A percentile compares a stretch with the other conserved stretches of the same genome.
Evolutionary conservation across 2,113 vertebrate genomes (phyloP).

Genomic region (Melospiza melodia): DNA sequence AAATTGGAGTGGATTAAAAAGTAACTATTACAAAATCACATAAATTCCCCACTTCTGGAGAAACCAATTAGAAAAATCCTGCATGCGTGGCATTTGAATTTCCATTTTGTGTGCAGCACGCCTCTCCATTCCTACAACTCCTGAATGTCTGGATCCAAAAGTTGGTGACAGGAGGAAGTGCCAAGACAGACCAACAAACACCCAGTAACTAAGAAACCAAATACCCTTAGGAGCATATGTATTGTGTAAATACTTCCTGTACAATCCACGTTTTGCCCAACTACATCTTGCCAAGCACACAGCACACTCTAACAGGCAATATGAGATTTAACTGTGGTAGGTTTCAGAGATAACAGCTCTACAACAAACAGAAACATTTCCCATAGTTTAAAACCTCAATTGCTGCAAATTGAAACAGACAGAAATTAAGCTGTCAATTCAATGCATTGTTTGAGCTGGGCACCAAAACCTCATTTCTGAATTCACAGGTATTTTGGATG

Average conservation of each 20-base stretch:
- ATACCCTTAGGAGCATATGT: neutral
- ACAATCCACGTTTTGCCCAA: neutral
- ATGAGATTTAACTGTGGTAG: neutral
- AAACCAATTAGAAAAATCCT: neutral
- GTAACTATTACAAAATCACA: neutral
- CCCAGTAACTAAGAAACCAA: neutral
- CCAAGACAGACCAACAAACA: neutral
- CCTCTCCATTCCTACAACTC: neutral
- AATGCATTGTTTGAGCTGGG: neutral
- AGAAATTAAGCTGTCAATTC: neutral
- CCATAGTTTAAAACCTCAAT: neutral
- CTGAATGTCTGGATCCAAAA: neutral
- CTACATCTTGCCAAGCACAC: neutral
- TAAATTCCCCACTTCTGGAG: neutral
- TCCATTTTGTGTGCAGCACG: neutral
- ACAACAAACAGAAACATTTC: neutral
- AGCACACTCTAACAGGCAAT: neutral
- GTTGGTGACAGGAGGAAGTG: fast-evolving
- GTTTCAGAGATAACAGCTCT: neutral
- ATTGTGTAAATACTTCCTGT: neutral
- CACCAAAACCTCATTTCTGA: neutral
- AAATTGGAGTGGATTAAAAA: neutral
- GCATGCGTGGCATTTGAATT: neutral
- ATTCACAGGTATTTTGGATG: neutral
- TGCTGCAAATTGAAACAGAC: neutral